A percentile compares a stretch with the other conserved stretches of the same genome.
Evolutionary conservation across 2,888 invertebrate species (phyloP).

Genomic region (Lagria hirta): DNA sequence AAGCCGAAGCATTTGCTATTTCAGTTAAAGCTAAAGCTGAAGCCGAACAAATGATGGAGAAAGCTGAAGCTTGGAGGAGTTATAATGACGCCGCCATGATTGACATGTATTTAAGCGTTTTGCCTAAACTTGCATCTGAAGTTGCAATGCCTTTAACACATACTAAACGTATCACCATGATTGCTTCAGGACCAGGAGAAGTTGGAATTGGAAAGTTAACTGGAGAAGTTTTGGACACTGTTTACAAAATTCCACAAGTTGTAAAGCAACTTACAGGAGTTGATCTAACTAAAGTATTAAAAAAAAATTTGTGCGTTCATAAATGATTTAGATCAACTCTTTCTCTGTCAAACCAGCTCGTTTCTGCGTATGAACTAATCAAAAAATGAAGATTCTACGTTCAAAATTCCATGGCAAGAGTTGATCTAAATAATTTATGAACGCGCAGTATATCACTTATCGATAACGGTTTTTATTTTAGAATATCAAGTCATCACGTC

Average conservation of each 20-base stretch:
- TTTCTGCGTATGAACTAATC: too few species aligned
- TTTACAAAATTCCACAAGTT: slow-evolving; percentile 86
- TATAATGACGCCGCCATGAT: slow-evolving; percentile 95
- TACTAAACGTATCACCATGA: slow-evolving; percentile 95
- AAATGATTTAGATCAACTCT: too few species aligned
- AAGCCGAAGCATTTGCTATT: slow-evolving; percentile 91
- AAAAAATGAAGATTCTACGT: too few species aligned
- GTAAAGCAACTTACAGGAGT: slow-evolving; percentile 93
- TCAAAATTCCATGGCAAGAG: too few species aligned
- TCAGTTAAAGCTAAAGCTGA: slow-evolving; percentile 94
- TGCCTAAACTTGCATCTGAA: slow-evolving; percentile 95
- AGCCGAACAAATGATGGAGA: slow-evolving; percentile 95
- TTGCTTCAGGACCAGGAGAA: slow-evolving; percentile 87
- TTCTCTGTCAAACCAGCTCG: too few species aligned
- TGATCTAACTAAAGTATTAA: slow-evolving; percentile 88
- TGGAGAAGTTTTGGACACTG: slow-evolving; percentile 90
- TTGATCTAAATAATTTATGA: too few species aligned
- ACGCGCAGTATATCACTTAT: too few species aligned
- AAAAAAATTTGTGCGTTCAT: too few species aligned
- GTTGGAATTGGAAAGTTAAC: slow-evolving; percentile 94
- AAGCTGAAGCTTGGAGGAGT: slow-evolving; percentile 95
- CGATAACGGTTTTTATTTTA: too few species aligned
- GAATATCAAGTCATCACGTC: too few species aligned
- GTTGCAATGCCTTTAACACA: slow-evolving; percentile 94
- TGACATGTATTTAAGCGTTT: slow-evolving; percentile 92